Conservation (phyloP, 64 coral and sea anemone species). For the Pocillopora damicornis region DNA sequence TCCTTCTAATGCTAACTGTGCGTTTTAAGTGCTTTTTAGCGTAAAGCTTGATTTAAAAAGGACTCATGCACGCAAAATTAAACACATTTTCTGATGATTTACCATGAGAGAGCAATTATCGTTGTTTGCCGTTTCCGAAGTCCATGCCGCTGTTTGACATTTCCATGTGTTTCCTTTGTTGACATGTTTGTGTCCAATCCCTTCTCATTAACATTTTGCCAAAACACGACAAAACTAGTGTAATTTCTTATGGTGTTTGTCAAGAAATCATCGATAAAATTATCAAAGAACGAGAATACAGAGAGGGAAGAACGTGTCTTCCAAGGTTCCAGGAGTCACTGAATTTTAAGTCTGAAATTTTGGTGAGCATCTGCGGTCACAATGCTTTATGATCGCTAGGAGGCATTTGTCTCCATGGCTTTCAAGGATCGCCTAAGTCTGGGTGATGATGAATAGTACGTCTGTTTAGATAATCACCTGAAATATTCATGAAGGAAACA, state of each 20-base stretch:
- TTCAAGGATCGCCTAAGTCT: background rate
- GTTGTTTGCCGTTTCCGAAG: background rate
- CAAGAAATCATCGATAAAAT: background rate
- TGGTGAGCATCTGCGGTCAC: too few species aligned
- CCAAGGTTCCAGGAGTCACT: background rate
- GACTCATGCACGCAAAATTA: background rate
- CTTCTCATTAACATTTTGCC: background rate
- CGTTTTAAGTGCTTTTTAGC: background rate
- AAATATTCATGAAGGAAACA: slow-evolving; percentile 32
- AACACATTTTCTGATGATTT: background rate
- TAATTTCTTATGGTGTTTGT: background rate
- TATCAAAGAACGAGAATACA: background rate
- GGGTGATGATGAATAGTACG: background rate
- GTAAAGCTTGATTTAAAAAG: background rate
- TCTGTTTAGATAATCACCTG: background rate
- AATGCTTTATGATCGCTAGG: too few species aligned
- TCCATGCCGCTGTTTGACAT: background rate
- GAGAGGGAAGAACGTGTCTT: background rate
- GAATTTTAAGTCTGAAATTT: too few species aligned
- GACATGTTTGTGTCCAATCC: background rate
- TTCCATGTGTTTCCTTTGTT: background rate
- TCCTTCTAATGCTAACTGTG: background rate
- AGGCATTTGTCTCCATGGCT: too few species aligned
- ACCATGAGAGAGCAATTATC: too few species aligned
- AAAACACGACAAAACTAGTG: background rate